These are phyloP conservation scores for Ceryle rudis DNA, from an alignment of 2,797 vertebrate species.

Conservation along the genomic window DNA sequence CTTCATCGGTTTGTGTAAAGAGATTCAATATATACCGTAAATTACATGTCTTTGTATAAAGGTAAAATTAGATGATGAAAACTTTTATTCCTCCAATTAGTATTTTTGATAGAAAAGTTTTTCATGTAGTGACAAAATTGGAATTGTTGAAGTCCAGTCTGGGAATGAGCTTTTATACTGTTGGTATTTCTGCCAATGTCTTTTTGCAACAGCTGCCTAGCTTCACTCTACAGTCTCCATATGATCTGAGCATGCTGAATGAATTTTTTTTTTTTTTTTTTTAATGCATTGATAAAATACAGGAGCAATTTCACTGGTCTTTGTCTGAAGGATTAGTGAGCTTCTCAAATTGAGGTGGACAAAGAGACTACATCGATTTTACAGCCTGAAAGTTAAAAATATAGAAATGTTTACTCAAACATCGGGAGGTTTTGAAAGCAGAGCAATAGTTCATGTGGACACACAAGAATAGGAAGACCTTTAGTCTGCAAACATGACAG, in stretches of 20 bases:
- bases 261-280: background rate
- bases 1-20: background rate
- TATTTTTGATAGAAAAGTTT: background rate
- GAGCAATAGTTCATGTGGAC: background rate
- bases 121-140: conserved; percentile 15
- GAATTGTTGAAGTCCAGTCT: background rate
- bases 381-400: conserved; percentile 47
- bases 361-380: conserved; percentile 41
- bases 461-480: background rate
- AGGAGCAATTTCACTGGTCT: conserved; percentile 17
- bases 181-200: background rate
- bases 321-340: conserved; percentile 44
- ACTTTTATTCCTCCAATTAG: background rate
- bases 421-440: conserved; percentile 5
- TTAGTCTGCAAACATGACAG: background rate
- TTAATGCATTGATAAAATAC: conserved; percentile 43
- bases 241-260: background rate
- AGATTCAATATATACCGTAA: background rate
- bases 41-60: background rate
- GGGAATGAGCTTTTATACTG: background rate
- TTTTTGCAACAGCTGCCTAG: background rate
- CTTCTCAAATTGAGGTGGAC: conserved; percentile 53
- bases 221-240: conserved; percentile 5
- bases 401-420: background rate
- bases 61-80: background rate